phyloP scores from a whole-genome alignment of 2,888 invertebrate genomes.

The Seira sanloemensis region DNA sequence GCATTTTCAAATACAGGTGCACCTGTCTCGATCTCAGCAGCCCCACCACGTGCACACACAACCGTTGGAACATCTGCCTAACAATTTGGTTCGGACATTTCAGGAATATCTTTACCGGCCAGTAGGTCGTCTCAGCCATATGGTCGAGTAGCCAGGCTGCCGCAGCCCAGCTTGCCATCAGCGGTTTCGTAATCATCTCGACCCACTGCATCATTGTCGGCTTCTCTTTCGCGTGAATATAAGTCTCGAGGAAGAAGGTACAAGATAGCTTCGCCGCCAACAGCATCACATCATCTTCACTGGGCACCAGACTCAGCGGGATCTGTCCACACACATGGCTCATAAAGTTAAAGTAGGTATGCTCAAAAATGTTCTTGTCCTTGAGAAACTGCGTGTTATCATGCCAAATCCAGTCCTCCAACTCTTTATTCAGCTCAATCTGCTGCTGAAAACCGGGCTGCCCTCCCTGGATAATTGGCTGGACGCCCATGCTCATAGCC shows the following conservation, averaged over 20 bases:
- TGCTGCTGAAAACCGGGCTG: slow-evolving; percentile 75
- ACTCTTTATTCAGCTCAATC: slow-evolving; percentile 84
- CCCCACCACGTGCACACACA: slow-evolving; percentile 96
- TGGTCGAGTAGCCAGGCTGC: slow-evolving; percentile 95
- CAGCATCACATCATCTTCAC: slow-evolving; percentile 87
- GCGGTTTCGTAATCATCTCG: slow-evolving; percentile 94
- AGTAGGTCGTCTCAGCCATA: slow-evolving; percentile 97
- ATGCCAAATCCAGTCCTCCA: slow-evolving; percentile 97
- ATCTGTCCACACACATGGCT: slow-evolving; percentile 97
- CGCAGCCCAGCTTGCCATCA: slow-evolving; percentile 91
- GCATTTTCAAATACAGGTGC: slow-evolving; percentile 80
- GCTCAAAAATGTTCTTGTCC: slow-evolving; percentile 97
- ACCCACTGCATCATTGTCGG: slow-evolving; percentile 98
- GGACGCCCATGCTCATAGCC: not conserved
- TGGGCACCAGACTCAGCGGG: slow-evolving; percentile 87
- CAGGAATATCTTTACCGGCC: slow-evolving; percentile 90
- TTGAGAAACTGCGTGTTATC: slow-evolving; percentile 97
- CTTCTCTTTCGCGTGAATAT: slow-evolving; percentile 97
- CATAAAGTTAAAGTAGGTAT: slow-evolving; percentile 97
- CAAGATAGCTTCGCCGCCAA: slow-evolving; percentile 92
- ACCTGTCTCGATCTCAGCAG: slow-evolving; percentile 84
- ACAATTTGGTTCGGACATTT: slow-evolving; percentile 98
- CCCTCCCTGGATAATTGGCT: slow-evolving; percentile 73
- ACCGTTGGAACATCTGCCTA: slow-evolving; percentile 95
- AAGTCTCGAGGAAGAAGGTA: slow-evolving; percentile 96